Percentiles rank a stretch among this genome's conserved stretches.
These are phyloP conservation scores for Coenonympha arcania DNA, from an alignment of 2,888 invertebrate species.

Conservation along the genomic window DNA sequence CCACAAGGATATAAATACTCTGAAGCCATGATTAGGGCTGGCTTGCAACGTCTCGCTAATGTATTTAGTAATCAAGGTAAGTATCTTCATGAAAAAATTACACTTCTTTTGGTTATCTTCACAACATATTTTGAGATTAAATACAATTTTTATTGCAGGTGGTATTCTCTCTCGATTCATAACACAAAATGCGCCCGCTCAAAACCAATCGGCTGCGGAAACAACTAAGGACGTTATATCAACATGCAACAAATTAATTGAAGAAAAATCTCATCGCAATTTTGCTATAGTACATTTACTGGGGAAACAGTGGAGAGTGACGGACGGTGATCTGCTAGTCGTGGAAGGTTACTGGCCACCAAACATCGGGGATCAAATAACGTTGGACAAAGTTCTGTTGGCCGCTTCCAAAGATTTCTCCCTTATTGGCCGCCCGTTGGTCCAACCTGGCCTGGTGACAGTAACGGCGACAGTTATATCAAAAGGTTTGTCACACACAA, in stretches of 20 bases:
- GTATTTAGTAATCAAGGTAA: conserved; percentile 50
- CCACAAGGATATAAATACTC: neutral
- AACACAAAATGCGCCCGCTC: conserved; percentile 42
- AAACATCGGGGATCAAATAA: conserved; percentile 83
- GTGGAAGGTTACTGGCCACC: conserved; percentile 90
- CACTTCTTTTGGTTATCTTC: neutral
- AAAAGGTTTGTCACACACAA: conserved; percentile 86
- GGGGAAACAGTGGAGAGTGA: conserved; percentile 89
- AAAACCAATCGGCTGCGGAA: conserved; percentile 39
- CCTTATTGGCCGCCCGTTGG: conserved; percentile 83
- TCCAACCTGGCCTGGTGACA: conserved; percentile 81
- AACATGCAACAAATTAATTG: conserved; percentile 77
- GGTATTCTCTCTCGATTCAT: conserved; percentile 56
- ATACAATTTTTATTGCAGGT: conserved; percentile 38
- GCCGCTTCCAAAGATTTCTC: conserved; percentile 87
- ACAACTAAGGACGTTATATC: conserved; percentile 71
- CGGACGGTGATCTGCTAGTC: conserved; percentile 87
- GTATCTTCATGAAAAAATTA: neutral
- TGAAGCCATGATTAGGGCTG: conserved; percentile 54
- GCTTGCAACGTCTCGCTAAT: conserved; percentile 49
- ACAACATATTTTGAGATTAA: neutral
- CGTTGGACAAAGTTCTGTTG: conserved; percentile 86
- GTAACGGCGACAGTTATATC: conserved; percentile 88
- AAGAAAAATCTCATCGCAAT: conserved; percentile 74
- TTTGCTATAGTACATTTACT: conserved; percentile 88